Conservation (phyloP, 2,888 invertebrate species). For the Periphyllus acericola region DNA sequence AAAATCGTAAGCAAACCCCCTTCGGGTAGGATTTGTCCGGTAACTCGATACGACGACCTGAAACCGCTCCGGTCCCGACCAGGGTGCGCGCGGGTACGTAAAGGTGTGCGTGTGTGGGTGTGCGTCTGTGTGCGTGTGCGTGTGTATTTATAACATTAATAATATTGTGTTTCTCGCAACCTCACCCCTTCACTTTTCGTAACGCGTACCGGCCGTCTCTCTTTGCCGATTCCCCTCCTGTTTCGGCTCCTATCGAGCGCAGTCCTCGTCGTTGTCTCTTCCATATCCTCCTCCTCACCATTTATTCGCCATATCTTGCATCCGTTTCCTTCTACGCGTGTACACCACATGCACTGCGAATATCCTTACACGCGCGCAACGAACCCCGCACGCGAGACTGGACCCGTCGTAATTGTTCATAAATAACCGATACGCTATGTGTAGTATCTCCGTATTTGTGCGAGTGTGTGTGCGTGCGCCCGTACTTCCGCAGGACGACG, state of each 20-base stretch:
- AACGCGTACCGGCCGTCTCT: not conserved
- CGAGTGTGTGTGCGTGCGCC: not conserved
- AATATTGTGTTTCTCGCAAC: constrained; percentile 7
- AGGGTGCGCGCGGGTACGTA: not conserved
- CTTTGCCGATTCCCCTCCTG: not conserved
- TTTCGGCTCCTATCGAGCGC: not conserved
- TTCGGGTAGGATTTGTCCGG: not conserved
- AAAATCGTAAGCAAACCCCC: not conserved
- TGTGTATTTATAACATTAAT: not conserved
- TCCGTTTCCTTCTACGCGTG: not conserved
- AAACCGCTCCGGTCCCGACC: not conserved
- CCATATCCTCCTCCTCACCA: not conserved
- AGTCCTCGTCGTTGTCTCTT: too few species aligned
- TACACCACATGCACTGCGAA: not conserved
- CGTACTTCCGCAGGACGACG: not conserved
- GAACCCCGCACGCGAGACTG: not conserved
- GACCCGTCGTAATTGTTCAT: constrained; percentile 23
- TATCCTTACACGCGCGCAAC: not conserved
- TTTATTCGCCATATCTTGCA: not conserved
- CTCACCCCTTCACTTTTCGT: not conserved
- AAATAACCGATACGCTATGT: constrained; percentile 29
- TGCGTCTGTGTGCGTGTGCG: not conserved
- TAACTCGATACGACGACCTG: not conserved
- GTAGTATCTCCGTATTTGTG: not conserved
- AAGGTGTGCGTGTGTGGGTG: not conserved